Base-by-base conservation (phyloP, 2,888 invertebrate species). In the Ophion slaviceki region DNA sequence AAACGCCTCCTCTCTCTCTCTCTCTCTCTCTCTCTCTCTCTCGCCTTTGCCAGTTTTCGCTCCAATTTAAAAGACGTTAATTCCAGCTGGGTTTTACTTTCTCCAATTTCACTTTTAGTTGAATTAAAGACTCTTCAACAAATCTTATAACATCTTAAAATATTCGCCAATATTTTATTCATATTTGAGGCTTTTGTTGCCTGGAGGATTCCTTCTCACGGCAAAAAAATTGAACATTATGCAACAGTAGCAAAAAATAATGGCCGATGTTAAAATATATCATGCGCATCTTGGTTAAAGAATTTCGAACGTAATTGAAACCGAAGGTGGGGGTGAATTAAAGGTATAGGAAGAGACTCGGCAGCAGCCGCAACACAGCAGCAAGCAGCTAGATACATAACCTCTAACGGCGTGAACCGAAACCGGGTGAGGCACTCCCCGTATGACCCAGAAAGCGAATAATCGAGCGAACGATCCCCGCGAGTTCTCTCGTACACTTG, bases 361-460 rank as follows among this genome's bases (percentile, higher is more conserved):
- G 83, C 86, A 81, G 83, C 83, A 83, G 83, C 83, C 77, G 85
- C 82, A 82, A 77, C 79, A 53, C 14, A 82, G 79, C 82, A 75
- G 85, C 79, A 80, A 36, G 45, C 70, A 67, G 80, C 77, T 17
- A 53, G 32, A 57, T 68, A 61, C 74, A 66, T 80, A 81, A 81
- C 68, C 47, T 75, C 67, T 53, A 75, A 74, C 80, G 75, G 80
- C 75, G 83, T 80, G 86, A 86, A 86, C 86, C 82, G 59, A 86
- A 86, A 86, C 86, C 84, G 86, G 86, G 86, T 86, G 86, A 86
- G 86, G 86, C 86, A 83, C 86, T 86, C 86, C 86, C 86, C 86
- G 83, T 81, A 86, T 86, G 86, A 86, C 86, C 86, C 86, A 86
- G 86, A 86, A 86, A 86, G 83, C 86, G 86, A 83, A 86, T 86